Conservation (phyloP, 2,113 vertebrate genomes). For the Dolichallabes microphthalmus region DNA sequence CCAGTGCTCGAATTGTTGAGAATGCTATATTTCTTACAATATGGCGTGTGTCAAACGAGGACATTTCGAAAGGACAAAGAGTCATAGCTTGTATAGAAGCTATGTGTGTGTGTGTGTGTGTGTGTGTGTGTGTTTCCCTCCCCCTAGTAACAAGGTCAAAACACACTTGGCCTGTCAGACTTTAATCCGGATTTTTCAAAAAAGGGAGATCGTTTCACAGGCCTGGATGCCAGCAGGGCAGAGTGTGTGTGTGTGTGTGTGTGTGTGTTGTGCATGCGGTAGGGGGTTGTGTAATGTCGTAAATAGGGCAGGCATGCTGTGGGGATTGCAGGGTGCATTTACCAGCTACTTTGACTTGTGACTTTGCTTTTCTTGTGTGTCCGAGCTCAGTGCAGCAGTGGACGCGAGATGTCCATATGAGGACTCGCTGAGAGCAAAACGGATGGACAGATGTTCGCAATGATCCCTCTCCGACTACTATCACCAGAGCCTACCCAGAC, state of each 20-base stretch:
- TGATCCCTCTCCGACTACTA: slow-evolving; percentile 65
- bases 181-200: slow-evolving; percentile 75
- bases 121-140: slow-evolving; percentile 51
- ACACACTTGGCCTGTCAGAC: slow-evolving; percentile 70
- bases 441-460: slow-evolving; percentile 71
- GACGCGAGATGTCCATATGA: slow-evolving; percentile 50
- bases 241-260: slow-evolving; percentile 47
- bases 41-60: background rate
- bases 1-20: background rate
- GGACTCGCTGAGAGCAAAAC: slow-evolving; percentile 58
- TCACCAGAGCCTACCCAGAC: slow-evolving; percentile 49
- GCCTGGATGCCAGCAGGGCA: slow-evolving; percentile 54
- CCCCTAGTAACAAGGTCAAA: slow-evolving; percentile 71
- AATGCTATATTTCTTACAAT: background rate
- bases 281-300: slow-evolving; percentile 52
- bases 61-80: background rate
- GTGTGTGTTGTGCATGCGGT: slow-evolving; percentile 28
- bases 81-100: background rate
- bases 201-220: slow-evolving; percentile 75
- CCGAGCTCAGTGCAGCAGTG: slow-evolving; percentile 64
- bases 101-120: slow-evolving; percentile 28
- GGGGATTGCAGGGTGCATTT: slow-evolving; percentile 63
- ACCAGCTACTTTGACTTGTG: slow-evolving; percentile 67
- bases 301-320: slow-evolving; percentile 68
- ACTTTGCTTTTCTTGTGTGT: slow-evolving; percentile 59